Base-by-base conservation (phyloP, 2,113 vertebrate species). In the Ascaphus truei region DNA sequence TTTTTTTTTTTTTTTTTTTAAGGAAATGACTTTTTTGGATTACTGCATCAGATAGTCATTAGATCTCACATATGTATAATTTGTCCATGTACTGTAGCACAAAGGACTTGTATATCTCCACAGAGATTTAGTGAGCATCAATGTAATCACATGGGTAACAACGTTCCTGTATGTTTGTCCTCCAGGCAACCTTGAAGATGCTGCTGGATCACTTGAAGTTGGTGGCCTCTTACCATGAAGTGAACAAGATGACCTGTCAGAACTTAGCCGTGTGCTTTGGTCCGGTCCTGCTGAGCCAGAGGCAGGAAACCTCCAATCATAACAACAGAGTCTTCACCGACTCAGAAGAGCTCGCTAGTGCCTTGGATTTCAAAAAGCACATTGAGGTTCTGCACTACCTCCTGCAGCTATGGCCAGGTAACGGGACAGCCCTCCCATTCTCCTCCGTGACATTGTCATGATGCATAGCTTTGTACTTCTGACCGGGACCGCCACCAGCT, bases 161-260 rank as follows among this genome's bases (percentile, higher is more conserved):
- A n/a, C n/a, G n/a, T n/a, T n/a, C 22, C 26, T 39, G 7, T 30
- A 13, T 34, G 7, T 72, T 79, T 66, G 77, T 76, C 52, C 79
- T 76, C 26, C 71, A 99, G 97, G 89, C 90, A 77, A 98, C 95
- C 1, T 77, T 99, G 72, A 92, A 83, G 86, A 95, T 88, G 90
- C 90, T 99, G 50, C 83, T 99, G 71, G 91, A 98, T 83, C 97
- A 99, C 80, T 87, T 99, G 81, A 98, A 98, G 75, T 80, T 94
- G 55, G 96, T 99, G 72, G 95, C 97, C 58, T 98, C 95, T 34
- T 90, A 95, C 76, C 94, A 98, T 0, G 94, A 96, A 74, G 85
- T 93, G 18, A 99, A 99, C 76, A 98, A 98, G 83, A 99, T 99
- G 97, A 99, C 94, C 0, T 98, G 96, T 75, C 97, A 99, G 89